phyloP scores from a whole-genome alignment of 2,113 vertebrate genomes.

The Mungos mungo region DNA sequence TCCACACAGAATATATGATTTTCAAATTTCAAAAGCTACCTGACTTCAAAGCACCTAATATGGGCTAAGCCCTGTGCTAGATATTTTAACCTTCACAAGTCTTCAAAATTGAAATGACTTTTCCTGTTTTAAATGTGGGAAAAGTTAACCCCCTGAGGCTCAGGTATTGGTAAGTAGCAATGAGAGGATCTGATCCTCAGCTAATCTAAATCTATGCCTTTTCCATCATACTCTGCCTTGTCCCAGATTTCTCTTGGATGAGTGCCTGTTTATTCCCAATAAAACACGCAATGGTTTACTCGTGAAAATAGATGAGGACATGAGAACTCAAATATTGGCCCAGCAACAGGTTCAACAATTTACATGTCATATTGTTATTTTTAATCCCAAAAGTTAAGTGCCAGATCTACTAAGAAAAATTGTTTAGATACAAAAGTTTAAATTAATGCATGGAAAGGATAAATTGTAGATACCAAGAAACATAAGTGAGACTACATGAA shows the following conservation, averaged over 20 bases:
- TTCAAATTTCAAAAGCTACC: not conserved
- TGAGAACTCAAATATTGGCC: not conserved
- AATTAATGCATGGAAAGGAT: not conserved
- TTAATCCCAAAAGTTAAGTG: conserved; percentile 11
- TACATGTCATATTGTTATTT: not conserved
- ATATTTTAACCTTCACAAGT: not conserved
- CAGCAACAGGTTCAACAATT: not conserved
- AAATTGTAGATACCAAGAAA: not conserved
- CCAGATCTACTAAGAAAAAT: conserved; percentile 4
- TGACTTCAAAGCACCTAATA: not conserved
- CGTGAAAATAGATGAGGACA: conserved; percentile 5
- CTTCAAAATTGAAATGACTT: not conserved
- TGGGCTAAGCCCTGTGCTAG: not conserved
- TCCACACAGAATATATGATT: not conserved
- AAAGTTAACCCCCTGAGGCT: not conserved
- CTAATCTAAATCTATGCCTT: not conserved
- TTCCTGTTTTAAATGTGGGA: not conserved
- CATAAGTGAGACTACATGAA: not conserved
- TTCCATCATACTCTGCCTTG: not conserved
- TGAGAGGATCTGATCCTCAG: not conserved
- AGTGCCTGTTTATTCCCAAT: not conserved
- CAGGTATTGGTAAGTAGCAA: not conserved
- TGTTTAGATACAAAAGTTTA: not conserved
- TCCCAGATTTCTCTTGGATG: not conserved
- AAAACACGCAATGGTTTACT: not conserved